These are phyloP conservation scores for Sitta carolinensis DNA, from an alignment of 2,797 vertebrate genomes.

Conservation along the genomic window DNA sequence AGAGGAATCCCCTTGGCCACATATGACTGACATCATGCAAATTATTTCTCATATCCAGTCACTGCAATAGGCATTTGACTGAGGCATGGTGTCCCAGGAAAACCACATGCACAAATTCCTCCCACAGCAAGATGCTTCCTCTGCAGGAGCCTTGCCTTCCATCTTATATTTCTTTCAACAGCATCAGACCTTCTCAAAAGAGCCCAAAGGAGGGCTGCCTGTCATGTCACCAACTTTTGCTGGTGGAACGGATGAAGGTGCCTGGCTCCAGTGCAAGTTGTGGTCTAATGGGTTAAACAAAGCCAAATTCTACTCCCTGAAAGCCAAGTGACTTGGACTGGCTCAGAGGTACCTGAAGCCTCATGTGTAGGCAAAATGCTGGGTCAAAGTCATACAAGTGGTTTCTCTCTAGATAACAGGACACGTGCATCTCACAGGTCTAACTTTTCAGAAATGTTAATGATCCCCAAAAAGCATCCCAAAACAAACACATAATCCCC, in stretches of 20 bases:
- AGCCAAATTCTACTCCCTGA: background rate
- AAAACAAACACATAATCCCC: background rate
- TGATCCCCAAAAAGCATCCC: background rate
- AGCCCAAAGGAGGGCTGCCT: background rate
- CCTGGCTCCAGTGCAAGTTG: background rate
- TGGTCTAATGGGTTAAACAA: background rate
- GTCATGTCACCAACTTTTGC: background rate
- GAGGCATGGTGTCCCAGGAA: background rate
- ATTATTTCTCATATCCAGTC: background rate
- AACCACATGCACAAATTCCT: background rate
- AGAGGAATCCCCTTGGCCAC: background rate
- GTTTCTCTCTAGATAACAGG: background rate
- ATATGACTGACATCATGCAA: accelerated
- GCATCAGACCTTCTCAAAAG: background rate
- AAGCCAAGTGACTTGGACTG: background rate
- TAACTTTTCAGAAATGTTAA: background rate
- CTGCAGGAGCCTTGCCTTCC: background rate
- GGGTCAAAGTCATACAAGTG: background rate
- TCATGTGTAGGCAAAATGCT: background rate
- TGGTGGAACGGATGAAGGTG: background rate
- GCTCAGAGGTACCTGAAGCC: background rate
- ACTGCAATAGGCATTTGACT: background rate
- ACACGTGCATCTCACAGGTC: background rate
- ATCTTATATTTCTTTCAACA: background rate
- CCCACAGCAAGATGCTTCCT: background rate